Evolutionary conservation across 2,113 vertebrate genomes (phyloP).

Genomic region (Archilochus colubris): DNA sequence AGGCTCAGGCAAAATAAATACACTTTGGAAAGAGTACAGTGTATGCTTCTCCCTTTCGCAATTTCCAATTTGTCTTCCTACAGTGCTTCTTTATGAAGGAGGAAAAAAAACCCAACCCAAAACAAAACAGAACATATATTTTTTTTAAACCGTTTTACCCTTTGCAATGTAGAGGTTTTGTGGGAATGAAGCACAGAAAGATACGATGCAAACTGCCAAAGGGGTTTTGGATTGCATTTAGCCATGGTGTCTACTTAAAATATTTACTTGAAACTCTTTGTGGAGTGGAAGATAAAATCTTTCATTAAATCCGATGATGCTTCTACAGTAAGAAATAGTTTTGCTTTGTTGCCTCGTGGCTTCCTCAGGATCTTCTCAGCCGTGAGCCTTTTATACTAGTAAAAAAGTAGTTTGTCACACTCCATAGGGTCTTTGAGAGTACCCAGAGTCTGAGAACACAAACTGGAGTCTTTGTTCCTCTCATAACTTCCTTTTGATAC

Average conservation of each 20-base stretch:
- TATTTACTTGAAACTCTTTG: not conserved
- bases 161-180: not conserved
- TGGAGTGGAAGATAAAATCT: not conserved
- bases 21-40: not conserved
- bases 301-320: not conserved
- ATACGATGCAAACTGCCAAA: not conserved
- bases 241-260: not conserved
- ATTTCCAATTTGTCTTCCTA: not conserved
- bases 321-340: not conserved
- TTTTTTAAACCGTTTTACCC: not conserved
- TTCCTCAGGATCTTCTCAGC: not conserved
- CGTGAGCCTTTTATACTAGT: not conserved
- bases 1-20: not conserved
- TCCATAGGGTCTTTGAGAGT: not conserved
- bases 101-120: too few species aligned
- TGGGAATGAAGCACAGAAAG: not conserved
- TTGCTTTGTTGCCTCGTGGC: not conserved
- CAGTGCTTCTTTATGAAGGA: not conserved
- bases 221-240: not conserved
- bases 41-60: not conserved
- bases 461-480: not conserved
- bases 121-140: not conserved
- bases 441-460: not conserved
- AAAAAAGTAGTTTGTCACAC: not conserved
- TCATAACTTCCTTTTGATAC: not conserved